Percentiles rank a stretch among this genome's conserved stretches.
phyloP scores from a whole-genome alignment of 2,113 vertebrate genomes.

The Rhabdomys dilectus region DNA sequence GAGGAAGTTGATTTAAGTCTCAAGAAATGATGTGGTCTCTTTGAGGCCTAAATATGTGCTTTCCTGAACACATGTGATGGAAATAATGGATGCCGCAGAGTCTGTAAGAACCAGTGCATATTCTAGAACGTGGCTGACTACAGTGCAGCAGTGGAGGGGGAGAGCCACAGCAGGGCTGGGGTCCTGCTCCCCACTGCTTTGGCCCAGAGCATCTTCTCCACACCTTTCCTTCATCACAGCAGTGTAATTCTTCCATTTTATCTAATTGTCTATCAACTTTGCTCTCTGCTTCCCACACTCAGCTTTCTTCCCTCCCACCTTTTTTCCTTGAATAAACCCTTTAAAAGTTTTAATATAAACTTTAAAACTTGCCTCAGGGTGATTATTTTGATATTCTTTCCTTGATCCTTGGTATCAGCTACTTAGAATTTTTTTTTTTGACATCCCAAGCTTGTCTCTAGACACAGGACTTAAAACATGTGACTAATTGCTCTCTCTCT shows the following conservation, averaged over 20 bases:
- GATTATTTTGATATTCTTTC: not conserved
- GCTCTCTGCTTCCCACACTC: not conserved
- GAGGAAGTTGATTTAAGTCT: not conserved
- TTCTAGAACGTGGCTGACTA: not conserved
- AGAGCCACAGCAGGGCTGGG: not conserved
- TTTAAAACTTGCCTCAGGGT: not conserved
- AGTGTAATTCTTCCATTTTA: not conserved
- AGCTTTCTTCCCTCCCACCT: not conserved
- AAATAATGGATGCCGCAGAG: not conserved
- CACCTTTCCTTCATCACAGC: not conserved
- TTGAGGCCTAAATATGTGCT: not conserved
- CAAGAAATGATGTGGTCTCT: not conserved
- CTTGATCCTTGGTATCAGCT: not conserved
- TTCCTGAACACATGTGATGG: not conserved
- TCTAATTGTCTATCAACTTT: not conserved
- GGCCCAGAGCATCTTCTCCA: not conserved
- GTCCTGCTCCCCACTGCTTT: not conserved
- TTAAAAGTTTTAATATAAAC: not conserved
- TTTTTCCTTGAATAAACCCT: not conserved
- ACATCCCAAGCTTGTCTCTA: not conserved
- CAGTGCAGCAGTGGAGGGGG: not conserved
- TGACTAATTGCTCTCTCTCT: not conserved
- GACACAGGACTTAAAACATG: not conserved
- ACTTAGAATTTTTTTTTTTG: conserved; percentile 18
- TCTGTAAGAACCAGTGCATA: not conserved